A percentile compares a stretch with the other conserved stretches of the same genome.
These are phyloP conservation scores for Patella caerulea DNA, from an alignment of 2,888 invertebrate genomes.

Conservation along the genomic window DNA sequence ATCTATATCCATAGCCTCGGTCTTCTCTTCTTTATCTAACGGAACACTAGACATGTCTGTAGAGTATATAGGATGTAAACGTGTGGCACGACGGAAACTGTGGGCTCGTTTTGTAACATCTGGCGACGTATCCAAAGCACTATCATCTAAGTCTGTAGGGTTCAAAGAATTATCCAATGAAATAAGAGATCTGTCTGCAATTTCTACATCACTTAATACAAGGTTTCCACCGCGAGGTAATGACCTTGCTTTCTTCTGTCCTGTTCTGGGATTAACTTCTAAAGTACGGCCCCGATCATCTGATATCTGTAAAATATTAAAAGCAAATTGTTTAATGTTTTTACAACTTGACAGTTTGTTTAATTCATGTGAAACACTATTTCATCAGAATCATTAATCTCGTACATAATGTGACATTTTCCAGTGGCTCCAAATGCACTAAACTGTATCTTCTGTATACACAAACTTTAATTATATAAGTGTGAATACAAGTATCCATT, in stretches of 20 bases:
- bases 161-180: not conserved
- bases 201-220: not conserved
- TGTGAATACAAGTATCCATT: too few species aligned
- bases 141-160: not conserved
- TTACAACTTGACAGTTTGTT: too few species aligned
- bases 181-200: not conserved
- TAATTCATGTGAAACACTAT: too few species aligned
- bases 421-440: too few species aligned
- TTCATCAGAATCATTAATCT: too few species aligned
- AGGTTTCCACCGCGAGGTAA: not conserved
- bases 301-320: not conserved
- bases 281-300: not conserved
- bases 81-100: slow-evolving; percentile 60
- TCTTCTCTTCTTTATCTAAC: not conserved
- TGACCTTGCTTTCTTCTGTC: not conserved
- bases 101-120: slow-evolving; percentile 41
- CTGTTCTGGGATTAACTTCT: not conserved
- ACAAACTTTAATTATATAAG: too few species aligned
- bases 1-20: slow-evolving; percentile 10
- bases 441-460: too few species aligned
- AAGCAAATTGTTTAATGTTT: too few species aligned
- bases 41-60: slow-evolving; percentile 33
- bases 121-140: not conserved
- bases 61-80: slow-evolving; percentile 51
- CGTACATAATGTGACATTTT: too few species aligned